Conservation (phyloP, 2,888 invertebrate genomes). For the Heliothis peltigera region DNA sequence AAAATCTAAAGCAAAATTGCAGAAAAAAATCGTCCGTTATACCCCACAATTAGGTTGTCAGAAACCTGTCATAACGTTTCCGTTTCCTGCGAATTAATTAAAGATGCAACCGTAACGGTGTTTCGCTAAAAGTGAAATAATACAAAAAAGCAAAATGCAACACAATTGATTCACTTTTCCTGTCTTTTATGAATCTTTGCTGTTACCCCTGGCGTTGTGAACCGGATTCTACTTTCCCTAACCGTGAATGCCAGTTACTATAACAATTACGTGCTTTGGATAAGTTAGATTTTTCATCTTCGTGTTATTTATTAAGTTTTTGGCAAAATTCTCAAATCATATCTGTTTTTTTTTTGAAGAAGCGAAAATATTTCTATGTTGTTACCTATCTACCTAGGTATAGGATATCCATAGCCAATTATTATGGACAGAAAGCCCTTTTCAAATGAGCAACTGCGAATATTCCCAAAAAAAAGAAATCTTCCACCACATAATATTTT, state of each 20-base stretch:
- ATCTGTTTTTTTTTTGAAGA: too few species aligned
- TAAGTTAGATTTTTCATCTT: neutral
- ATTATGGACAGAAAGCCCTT: too few species aligned
- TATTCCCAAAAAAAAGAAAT: neutral
- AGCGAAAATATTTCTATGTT: too few species aligned
- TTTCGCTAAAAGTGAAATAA: constrained; percentile 53
- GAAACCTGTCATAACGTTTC: constrained; percentile 73
- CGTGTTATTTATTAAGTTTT: neutral
- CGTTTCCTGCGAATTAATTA: constrained; percentile 76
- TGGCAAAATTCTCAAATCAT: too few species aligned
- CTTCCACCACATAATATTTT: neutral
- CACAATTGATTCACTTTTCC: constrained; percentile 65
- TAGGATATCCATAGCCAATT: too few species aligned
- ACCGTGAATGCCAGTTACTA: neutral
- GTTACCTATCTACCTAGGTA: too few species aligned
- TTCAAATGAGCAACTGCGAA: neutral
- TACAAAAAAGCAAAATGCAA: constrained; percentile 62
- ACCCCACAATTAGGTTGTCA: constrained; percentile 56
- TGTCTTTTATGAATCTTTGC: constrained; percentile 56
- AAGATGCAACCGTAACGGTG: constrained; percentile 65
- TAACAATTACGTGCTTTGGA: neutral
- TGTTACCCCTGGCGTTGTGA: neutral
- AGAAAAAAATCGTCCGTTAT: constrained; percentile 55
- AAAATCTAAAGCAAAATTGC: constrained; percentile 30
- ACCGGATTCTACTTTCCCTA: constrained; percentile 11